These are phyloP conservation scores for Sinocyclocheilus maitianheensis DNA, from an alignment of 2,113 vertebrate species.

Conservation along the genomic window DNA sequence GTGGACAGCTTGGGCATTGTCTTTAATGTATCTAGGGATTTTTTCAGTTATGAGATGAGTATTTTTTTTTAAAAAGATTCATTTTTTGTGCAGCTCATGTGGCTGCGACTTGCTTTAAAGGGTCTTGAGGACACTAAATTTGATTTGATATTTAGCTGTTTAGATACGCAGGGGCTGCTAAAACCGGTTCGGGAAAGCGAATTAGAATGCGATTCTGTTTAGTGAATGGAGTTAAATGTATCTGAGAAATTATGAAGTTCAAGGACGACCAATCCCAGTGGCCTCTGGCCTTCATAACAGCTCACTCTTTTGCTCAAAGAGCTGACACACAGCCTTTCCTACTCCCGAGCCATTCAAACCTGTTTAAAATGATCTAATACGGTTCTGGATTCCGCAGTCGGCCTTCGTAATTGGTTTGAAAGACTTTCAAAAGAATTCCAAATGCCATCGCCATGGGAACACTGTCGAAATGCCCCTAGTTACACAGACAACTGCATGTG, in stretches of 20 bases:
- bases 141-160: conserved; percentile 31
- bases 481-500: conserved; percentile 67
- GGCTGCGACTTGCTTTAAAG: conserved; percentile 63
- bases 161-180: background rate
- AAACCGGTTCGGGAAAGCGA: background rate
- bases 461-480: conserved; percentile 63
- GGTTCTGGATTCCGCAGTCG: conserved; percentile 42
- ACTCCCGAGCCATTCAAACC: background rate
- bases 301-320: background rate
- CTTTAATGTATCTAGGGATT: conserved; percentile 61
- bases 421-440: conserved; percentile 61
- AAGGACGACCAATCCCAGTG: background rate
- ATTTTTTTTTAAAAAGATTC: conserved; percentile 62
- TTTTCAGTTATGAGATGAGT: conserved; percentile 60
- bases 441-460: conserved; percentile 68
- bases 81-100: conserved; percentile 58
- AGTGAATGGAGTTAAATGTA: background rate
- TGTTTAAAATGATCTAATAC: background rate
- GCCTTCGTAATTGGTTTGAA: conserved; percentile 49
- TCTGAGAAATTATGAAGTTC: background rate
- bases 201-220: conserved; percentile 12
- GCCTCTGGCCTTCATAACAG: conserved; percentile 10
- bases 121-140: conserved; percentile 60
- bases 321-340: conserved; percentile 14
- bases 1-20: conserved; percentile 62